These are phyloP conservation scores for Stenchaetothrips biformis DNA, from an alignment of 2,888 invertebrate species.

Conservation along the genomic window DNA sequence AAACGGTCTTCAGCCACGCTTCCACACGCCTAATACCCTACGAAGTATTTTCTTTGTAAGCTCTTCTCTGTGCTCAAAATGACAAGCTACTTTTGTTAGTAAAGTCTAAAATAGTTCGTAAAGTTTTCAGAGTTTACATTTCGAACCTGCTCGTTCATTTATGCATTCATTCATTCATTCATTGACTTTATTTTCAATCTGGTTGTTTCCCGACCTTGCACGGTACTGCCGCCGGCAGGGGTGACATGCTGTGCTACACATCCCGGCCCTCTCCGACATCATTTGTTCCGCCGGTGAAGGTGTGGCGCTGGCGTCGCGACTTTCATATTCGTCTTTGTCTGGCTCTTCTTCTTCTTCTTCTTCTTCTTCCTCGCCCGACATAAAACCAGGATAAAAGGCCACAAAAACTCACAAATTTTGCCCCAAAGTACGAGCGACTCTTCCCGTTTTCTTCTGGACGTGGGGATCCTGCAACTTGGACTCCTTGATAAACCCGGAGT, in stretches of 20 bases:
- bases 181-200: not conserved
- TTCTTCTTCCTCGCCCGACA: not conserved
- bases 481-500: too few species aligned
- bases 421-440: not conserved
- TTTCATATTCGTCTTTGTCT: not conserved
- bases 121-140: too few species aligned
- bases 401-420: too few species aligned
- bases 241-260: not conserved
- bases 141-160: too few species aligned
- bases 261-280: not conserved
- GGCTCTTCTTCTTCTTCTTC: not conserved
- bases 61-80: too few species aligned
- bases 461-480: too few species aligned
- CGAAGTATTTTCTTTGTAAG: too few species aligned
- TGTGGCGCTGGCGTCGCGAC: not conserved
- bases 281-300: not conserved
- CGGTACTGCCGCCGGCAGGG: not conserved
- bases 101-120: too few species aligned
- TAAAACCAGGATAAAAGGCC: not conserved
- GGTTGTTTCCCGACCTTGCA: not conserved
- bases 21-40: too few species aligned
- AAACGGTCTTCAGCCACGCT: too few species aligned
- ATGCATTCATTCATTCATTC: not conserved
- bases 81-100: too few species aligned
- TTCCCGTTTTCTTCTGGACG: too few species aligned